Evolutionary conservation across 2,797 vertebrate genomes (phyloP), one percentile per base, ranked within the genome.

Genomic region (Enteromius viviparus): DNA sequence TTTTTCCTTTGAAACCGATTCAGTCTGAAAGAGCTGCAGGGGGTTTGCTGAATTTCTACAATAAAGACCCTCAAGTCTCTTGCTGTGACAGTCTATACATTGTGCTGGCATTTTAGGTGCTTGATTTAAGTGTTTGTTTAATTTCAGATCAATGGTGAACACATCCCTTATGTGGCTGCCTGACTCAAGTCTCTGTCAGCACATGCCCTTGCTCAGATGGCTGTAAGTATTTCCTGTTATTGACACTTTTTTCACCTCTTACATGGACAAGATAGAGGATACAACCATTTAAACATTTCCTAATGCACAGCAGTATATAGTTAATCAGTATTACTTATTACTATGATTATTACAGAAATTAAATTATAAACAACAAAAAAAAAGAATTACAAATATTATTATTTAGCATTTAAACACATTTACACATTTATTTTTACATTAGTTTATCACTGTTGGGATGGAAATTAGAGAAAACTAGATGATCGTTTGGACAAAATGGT

Each of bases 131-230:
- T 55, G 9, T 66, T n/a, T 78, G 14, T 82, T 37, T 82, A 0
- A 21, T 32, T 62, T 62, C 91, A 96, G 95, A 87, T 96, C 95
- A 69, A 91, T 96, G 94, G 94, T 95, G 88, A 93, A 94, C 86
- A 93, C 94, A 6, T 91, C 91, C 15, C 86, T 96, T 86, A 89
- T 94, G 85, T 91, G 92, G 71, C 91, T 97, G 80, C 93, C 95
- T 40, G 89, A 92, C 68, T 90, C 89, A 1, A 92, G 91, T 88
- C 91, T 96, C 86, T 97, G 94, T 85, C 86, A 90, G 69, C 91
- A 96, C 89, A 96, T 95, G 91, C 93, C 94, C 81, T 86, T 87
- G 37, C 89, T 95, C 88, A 94, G 93, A 85, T 95, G 92, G 93
- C 89, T 96, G 94, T 95, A 91, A 96, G 94, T 95, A 83, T 83